These are phyloP conservation scores for Pantherophis vulpinus DNA, from an alignment of 2,797 vertebrate species.

Conservation along the genomic window DNA sequence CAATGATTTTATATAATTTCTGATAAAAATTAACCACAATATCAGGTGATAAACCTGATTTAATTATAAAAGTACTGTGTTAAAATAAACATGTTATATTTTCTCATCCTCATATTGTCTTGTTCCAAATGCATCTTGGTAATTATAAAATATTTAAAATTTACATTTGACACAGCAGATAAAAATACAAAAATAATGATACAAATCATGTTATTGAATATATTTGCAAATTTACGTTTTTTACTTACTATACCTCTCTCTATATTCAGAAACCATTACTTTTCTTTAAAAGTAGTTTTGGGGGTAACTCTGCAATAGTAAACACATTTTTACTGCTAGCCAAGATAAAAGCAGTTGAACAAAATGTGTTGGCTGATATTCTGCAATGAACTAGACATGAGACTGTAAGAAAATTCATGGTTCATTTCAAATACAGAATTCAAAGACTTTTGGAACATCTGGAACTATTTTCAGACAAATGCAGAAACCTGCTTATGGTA, in stretches of 20 bases:
- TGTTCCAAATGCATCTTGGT: not conserved
- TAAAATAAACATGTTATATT: not conserved
- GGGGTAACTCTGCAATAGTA: slow-evolving; percentile 32
- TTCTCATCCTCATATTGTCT: not conserved
- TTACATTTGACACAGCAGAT: not conserved
- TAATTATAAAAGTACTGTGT: not conserved
- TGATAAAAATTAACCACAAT: not conserved
- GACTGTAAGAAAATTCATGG: slow-evolving; percentile 34
- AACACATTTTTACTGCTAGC: slow-evolving; percentile 41
- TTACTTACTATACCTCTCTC: not conserved
- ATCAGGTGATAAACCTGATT: not conserved
- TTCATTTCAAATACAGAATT: slow-evolving; percentile 20
- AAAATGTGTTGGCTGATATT: not conserved
- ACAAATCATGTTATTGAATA: not conserved
- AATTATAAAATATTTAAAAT: not conserved
- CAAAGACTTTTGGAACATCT: slow-evolving; percentile 27
- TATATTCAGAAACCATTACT: not conserved
- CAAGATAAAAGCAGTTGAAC: slow-evolving; percentile 32
- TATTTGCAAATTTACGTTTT: not conserved
- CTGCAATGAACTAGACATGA: slow-evolving; percentile 32
- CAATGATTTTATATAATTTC: not conserved
- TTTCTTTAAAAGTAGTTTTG: slow-evolving; percentile 27
- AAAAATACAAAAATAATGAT: not conserved
- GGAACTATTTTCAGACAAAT: slow-evolving; percentile 11
- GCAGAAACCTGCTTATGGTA: slow-evolving; percentile 19